Percentiles rank a stretch among this genome's conserved stretches.
phyloP scores from a whole-genome alignment of 1,140 invertebrate genomes.

The Zaprionus africanus region DNA sequence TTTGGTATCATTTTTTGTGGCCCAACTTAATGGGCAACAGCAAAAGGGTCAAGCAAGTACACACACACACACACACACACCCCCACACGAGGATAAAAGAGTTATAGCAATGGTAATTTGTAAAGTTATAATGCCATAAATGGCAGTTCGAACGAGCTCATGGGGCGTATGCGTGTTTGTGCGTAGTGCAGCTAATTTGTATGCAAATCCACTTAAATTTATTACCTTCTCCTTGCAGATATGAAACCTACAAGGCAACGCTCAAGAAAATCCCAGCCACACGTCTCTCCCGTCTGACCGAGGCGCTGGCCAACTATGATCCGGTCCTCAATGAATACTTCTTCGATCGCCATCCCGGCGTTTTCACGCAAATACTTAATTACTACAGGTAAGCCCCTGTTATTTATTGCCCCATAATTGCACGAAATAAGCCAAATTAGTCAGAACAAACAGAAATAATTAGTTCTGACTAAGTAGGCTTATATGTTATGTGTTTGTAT shows the following conservation, averaged over 20 bases:
- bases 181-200: slow-evolving; percentile 54
- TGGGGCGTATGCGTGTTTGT: slow-evolving; percentile 45
- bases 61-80: no score
- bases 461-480: no score
- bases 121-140: slow-evolving; percentile 62
- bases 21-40: slow-evolving; percentile 53
- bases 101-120: slow-evolving; percentile 68
- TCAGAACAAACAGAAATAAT: not conserved
- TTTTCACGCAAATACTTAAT: slow-evolving; percentile 97
- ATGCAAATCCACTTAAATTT: slow-evolving; percentile 59
- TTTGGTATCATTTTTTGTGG: slow-evolving; percentile 30
- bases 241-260: slow-evolving; percentile 97
- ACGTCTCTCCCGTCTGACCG: slow-evolving; percentile 93
- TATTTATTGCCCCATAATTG: slow-evolving; percentile 14
- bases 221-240: slow-evolving; percentile 85
- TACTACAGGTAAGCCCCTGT: slow-evolving; percentile 89
- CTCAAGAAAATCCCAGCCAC: slow-evolving; percentile 98
- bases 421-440: slow-evolving; percentile 1
- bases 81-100: slow-evolving; percentile 6
- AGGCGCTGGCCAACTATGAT: slow-evolving; percentile 97
- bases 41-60: slow-evolving; percentile 43
- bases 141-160: slow-evolving; percentile 32
- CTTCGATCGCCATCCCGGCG: slow-evolving; percentile 98
- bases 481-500: not conserved
- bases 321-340: slow-evolving; percentile 99